Percentiles rank a stretch among this genome's conserved stretches.
These are phyloP conservation scores for Rhipidura dahli DNA, from an alignment of 2,113 vertebrate species.

Conservation along the genomic window DNA sequence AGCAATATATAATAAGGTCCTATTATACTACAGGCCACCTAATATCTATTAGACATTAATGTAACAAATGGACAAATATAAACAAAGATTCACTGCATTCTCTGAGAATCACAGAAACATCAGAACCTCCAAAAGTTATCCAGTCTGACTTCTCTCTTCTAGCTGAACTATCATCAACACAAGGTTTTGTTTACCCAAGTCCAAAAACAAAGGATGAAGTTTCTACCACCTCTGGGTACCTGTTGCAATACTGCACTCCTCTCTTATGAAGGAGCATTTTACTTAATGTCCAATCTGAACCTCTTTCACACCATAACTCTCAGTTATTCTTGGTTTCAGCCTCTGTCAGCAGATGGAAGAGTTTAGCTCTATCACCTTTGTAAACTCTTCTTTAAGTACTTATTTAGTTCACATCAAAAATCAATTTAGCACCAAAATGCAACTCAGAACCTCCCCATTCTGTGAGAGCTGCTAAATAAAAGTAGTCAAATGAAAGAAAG, in stretches of 20 bases:
- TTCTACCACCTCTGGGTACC: background rate
- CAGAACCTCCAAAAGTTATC: background rate
- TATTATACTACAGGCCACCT: background rate
- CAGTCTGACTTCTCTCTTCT: background rate
- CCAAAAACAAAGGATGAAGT: background rate
- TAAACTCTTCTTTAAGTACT: background rate
- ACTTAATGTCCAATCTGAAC: background rate
- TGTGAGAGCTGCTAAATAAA: background rate
- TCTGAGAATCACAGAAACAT: background rate
- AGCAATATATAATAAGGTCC: background rate
- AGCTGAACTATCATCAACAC: background rate
- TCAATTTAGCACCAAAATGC: background rate
- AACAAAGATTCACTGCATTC: background rate
- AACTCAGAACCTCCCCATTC: background rate
- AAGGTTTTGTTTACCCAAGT: background rate
- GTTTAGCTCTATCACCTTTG: background rate
- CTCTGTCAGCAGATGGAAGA: background rate
- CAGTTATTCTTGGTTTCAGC: background rate
- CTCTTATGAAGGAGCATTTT: background rate
- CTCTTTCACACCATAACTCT: background rate
- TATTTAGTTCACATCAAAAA: background rate
- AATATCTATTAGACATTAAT: background rate
- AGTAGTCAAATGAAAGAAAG: background rate
- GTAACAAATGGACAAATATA: background rate
- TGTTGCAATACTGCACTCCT: background rate